Conservation (phyloP, 2,797 vertebrate genomes). For the Hemibagrus guttatus region DNA sequence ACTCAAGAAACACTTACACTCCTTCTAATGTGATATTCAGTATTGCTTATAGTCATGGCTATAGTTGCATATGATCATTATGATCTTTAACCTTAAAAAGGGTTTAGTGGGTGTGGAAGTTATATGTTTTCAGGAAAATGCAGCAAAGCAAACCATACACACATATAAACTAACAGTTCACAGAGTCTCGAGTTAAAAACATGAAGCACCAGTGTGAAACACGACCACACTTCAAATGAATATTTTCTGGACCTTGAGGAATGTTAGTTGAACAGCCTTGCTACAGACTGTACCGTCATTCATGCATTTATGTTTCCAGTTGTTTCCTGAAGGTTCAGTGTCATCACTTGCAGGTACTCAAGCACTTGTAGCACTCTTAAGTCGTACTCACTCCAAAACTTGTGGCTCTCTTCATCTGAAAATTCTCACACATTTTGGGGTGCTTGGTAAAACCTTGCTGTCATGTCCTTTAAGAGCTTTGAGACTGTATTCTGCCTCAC, state of each 20-base stretch:
- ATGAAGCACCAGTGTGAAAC: neutral
- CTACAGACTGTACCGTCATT: neutral
- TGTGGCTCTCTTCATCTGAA: neutral
- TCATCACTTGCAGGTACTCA: neutral
- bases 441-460: neutral
- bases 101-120: too few species aligned
- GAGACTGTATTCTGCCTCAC: constrained; percentile 3
- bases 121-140: too few species aligned
- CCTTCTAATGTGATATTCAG: too few species aligned
- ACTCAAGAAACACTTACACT: neutral
- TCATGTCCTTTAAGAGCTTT: neutral
- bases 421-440: neutral
- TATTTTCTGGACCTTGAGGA: neutral
- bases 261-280: neutral
- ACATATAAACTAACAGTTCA: neutral
- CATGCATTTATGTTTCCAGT: neutral
- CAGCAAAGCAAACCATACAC: too few species aligned
- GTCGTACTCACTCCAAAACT: neutral
- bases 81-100: too few species aligned
- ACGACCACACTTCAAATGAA: neutral
- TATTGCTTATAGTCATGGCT: too few species aligned
- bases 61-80: too few species aligned
- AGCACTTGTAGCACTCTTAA: neutral
- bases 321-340: neutral
- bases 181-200: too few species aligned